Percentiles rank a stretch among this genome's conserved stretches.
Conservation (phyloP, 2,797 vertebrate genomes). For the Mycteria americana region DNA sequence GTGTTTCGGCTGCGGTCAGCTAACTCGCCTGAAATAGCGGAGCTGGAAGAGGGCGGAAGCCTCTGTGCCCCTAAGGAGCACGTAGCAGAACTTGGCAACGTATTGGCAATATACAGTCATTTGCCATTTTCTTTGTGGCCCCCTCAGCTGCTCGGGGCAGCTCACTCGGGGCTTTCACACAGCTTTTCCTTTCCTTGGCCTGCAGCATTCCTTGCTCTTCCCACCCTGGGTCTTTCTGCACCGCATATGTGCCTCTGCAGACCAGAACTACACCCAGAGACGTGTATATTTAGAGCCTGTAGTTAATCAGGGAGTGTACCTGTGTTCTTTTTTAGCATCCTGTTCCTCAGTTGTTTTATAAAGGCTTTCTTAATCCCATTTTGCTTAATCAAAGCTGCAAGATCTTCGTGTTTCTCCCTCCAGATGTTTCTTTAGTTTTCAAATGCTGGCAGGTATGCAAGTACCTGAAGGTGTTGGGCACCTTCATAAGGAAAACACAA, state of each 20-base stretch:
- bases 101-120: neutral
- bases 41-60: neutral
- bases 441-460: neutral
- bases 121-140: neutral
- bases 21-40: neutral
- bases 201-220: neutral
- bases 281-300: neutral
- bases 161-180: neutral
- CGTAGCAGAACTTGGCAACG: fast-evolving
- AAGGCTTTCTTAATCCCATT: neutral
- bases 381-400: neutral
- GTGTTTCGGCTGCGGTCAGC: neutral
- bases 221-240: neutral
- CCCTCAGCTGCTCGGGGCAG: neutral
- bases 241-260: neutral
- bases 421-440: neutral
- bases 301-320: neutral
- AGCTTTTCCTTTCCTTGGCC: neutral
- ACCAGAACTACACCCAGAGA: neutral
- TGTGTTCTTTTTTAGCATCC: neutral
- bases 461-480: neutral
- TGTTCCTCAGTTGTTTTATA: neutral
- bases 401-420: neutral
- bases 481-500: neutral
- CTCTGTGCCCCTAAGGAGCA: neutral